phyloP scores from a whole-genome alignment of 2,113 vertebrate genomes.

The Narcine bancroftii region DNA sequence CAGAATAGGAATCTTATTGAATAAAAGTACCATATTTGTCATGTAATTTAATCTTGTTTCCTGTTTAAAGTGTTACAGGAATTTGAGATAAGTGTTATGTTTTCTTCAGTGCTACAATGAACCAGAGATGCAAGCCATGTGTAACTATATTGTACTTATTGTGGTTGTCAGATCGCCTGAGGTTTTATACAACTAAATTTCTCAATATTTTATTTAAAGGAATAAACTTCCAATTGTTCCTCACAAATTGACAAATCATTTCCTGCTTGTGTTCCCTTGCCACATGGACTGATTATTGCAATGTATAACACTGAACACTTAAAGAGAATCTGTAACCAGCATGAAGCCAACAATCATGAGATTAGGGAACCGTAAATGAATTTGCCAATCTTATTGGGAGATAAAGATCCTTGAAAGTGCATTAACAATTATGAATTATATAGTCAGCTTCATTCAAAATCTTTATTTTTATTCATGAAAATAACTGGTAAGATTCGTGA shows the following conservation, averaged over 20 bases:
- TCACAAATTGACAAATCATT: slow-evolving; percentile 14
- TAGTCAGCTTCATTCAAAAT: neutral
- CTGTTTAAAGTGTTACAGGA: slow-evolving; percentile 20
- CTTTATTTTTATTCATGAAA: neutral
- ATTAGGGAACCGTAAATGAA: neutral
- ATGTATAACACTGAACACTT: neutral
- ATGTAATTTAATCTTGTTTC: slow-evolving; percentile 4
- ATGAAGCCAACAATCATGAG: neutral
- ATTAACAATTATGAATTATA: neutral
- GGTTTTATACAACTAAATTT: slow-evolving; percentile 1
- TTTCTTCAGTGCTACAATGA: neutral
- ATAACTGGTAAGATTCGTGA: neutral
- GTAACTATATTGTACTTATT: neutral
- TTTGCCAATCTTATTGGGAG: neutral
- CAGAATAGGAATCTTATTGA: slow-evolving; percentile 6
- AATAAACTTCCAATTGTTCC: slow-evolving; percentile 24
- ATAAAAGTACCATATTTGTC: slow-evolving; percentile 26
- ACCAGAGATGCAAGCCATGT: neutral
- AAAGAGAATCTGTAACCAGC: neutral
- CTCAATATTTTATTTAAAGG: slow-evolving; percentile 4
- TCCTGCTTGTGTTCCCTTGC: no score
- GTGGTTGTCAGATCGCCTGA: neutral
- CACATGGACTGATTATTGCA: neutral
- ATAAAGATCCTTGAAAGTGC: neutral
- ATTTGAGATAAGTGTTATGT: slow-evolving; percentile 4